These are phyloP conservation scores for Cyanoliseus patagonus DNA, from an alignment of 2,113 vertebrate species.

Conservation along the genomic window DNA sequence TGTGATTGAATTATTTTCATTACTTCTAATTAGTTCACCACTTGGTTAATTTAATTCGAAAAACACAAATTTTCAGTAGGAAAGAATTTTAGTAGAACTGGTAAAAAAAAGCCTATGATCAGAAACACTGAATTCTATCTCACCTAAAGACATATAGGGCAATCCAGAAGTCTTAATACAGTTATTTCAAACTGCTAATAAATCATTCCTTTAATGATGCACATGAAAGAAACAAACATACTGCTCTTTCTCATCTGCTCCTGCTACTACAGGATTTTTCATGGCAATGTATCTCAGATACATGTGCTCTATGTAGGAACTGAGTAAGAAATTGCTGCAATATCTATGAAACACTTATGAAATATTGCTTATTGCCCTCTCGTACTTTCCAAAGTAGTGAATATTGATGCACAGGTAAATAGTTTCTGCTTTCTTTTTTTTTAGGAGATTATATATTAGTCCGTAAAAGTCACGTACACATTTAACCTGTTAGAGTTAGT, in stretches of 20 bases:
- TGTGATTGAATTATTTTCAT: not conserved
- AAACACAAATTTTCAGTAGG: not conserved
- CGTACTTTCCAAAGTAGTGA: not conserved
- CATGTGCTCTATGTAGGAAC: not conserved
- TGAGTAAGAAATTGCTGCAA: not conserved
- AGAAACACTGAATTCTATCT: not conserved
- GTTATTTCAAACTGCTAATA: not conserved
- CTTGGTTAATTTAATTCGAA: not conserved
- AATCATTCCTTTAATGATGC: not conserved
- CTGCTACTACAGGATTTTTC: not conserved
- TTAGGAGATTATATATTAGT: not conserved
- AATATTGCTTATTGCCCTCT: not conserved
- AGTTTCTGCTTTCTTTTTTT: not conserved
- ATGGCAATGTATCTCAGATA: not conserved
- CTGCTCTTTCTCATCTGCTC: not conserved
- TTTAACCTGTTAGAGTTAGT: not conserved
- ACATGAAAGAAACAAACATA: not conserved
- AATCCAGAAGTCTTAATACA: not conserved
- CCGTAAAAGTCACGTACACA: not conserved
- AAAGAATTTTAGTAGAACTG: not conserved
- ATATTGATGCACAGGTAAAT: not conserved
- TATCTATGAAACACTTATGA: not conserved
- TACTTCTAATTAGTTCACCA: not conserved
- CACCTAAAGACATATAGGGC: not conserved
- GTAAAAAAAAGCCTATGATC: not conserved